phyloP scores from a whole-genome alignment of 2,797 vertebrate genomes.

The Lepidocolaptes lacrymiger region DNA sequence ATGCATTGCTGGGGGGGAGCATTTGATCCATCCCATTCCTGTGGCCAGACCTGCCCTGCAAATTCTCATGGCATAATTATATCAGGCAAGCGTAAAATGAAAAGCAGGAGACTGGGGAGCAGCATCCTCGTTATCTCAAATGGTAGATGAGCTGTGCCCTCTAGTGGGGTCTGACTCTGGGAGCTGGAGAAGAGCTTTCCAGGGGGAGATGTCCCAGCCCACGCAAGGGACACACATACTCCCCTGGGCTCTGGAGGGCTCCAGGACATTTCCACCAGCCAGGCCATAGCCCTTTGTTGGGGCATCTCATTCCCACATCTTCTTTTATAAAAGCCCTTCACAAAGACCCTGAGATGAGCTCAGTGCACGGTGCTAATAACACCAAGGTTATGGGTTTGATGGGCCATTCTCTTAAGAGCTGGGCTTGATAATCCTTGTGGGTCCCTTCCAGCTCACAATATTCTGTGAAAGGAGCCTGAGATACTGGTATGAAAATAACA shows the following conservation, averaged over 20 bases:
- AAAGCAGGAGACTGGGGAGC: background rate
- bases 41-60: background rate
- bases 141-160: background rate
- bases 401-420: background rate
- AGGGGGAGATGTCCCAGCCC: background rate
- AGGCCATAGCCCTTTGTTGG: rapidly evolving
- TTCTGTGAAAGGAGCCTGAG: background rate
- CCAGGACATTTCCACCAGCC: background rate
- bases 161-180: slow-evolving; percentile 15
- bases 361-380: no score
- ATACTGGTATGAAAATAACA: background rate
- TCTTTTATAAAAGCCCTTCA: background rate
- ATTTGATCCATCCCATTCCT: background rate
- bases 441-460: background rate
- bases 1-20: background rate
- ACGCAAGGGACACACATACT: rapidly evolving
- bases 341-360: background rate
- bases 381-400: background rate
- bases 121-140: rapidly evolving
- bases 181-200: background rate
- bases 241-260: background rate
- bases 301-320: background rate
- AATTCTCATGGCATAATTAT: background rate
- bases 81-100: background rate
- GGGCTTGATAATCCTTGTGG: background rate